These are phyloP conservation scores for Polydrusus pterygomalis DNA, from an alignment of 2,888 invertebrate genomes.

Conservation along the genomic window DNA sequence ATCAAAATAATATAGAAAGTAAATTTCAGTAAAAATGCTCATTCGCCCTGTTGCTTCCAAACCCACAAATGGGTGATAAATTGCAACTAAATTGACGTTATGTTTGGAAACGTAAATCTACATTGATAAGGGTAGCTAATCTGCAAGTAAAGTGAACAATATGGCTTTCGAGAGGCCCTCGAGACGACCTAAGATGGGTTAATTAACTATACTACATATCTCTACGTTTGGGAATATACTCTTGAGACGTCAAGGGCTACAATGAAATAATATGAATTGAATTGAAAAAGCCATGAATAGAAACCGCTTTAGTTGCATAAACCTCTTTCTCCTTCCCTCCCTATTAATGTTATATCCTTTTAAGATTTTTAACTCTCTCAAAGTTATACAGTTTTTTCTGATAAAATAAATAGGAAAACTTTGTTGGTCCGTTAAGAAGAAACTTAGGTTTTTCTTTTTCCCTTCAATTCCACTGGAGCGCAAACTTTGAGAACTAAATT, in stretches of 20 bases:
- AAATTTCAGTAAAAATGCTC: no score
- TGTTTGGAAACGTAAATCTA: conserved; percentile 33
- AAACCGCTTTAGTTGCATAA: no score
- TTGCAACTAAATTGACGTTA: conserved; percentile 20
- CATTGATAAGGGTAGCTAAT: conserved; percentile 46
- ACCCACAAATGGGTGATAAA: conserved; percentile 18
- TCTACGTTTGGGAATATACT: conserved; percentile 16
- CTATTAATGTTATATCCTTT: conserved; percentile 2
- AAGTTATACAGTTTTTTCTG: conserved; percentile 43
- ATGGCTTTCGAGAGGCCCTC: conserved; percentile 29
- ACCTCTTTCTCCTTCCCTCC: no score
- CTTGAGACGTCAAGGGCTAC: conserved; percentile 12
- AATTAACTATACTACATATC: conserved; percentile 35
- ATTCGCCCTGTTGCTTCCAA: neutral
- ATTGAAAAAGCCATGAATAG: neutral
- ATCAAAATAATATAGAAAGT: no score
- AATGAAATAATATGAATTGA: conserved; percentile 28
- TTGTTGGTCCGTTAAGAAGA: conserved; percentile 25
- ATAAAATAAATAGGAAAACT: conserved; percentile 51
- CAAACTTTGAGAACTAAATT: conserved; percentile 49
- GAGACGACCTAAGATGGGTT: conserved; percentile 35
- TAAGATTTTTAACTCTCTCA: conserved; percentile 25
- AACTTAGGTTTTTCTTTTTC: conserved; percentile 39
- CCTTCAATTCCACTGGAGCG: conserved; percentile 45
- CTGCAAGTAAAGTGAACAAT: conserved; percentile 42